Evolutionary conservation across 2,113 vertebrate genomes (phyloP), one percentile per base, ranked within the genome.

Genomic region (Pterocles burchelli): DNA sequence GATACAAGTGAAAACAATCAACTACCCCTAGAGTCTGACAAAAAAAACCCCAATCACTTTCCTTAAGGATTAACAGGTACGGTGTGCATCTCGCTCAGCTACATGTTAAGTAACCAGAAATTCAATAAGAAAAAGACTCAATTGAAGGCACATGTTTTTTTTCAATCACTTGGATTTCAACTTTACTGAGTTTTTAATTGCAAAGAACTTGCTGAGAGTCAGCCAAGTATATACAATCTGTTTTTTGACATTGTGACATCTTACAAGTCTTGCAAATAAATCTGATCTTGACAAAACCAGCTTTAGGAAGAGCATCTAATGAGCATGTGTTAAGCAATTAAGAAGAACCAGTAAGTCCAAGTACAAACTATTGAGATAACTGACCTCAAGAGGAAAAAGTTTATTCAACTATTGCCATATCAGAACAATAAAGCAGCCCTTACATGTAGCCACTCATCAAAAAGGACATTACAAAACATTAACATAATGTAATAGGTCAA

Each of bases 371-470:
- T 89, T 73, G 95, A 97, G 93, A 97, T 98, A 92, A 93, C 82
- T n/a, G 86, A 97, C 91, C 97, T 94, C 7, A 96, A 77, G 65
- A 97, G 63, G 80, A 96, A 96, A 90, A 71, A 95, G 94, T 98
- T 98, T 98, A 98, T 98, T 98, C 88, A 93, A 92, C 95, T 98
- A 96, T 96, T 97, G 95, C 97, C 95, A 85, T 94, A 91, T 95
- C 92, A 97, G 97, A 97, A 98, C 97, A 98, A 95, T 93, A 94
- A 98, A 97, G 96, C 96, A 98, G 97, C 97, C 97, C 98, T 97
- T 98, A 98, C 92, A 97, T 16, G 76, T 95, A 93, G 97, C 93
- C 92, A 97, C 92, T 97, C 84, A 95, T 94, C 88, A 79, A 92
- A 66, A 97, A 96, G 79, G 93, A 96, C 96, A 95, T 93, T 94